Percentiles rank a stretch among this genome's conserved stretches.
phyloP scores from a whole-genome alignment of 2,797 vertebrate genomes.

The Luscinia megarhynchos region DNA sequence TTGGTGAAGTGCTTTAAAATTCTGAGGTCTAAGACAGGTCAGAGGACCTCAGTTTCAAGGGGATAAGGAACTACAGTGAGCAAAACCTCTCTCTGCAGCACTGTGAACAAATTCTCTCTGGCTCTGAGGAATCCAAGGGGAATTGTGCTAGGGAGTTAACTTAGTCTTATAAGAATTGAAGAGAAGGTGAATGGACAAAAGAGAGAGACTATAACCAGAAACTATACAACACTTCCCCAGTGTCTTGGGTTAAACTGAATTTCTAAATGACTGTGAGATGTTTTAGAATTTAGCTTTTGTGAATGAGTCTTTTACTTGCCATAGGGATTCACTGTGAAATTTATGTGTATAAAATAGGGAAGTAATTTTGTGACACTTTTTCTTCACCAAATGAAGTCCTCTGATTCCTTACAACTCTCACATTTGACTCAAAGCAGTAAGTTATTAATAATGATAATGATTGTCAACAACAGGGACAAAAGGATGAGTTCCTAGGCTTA shows the following conservation, averaged over 20 bases:
- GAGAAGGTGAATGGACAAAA: background rate
- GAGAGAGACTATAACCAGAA: background rate
- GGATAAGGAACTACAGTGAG: background rate
- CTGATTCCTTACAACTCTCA: background rate
- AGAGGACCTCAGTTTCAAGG: background rate
- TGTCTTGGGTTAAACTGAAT: background rate
- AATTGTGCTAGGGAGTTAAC: background rate
- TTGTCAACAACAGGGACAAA: background rate
- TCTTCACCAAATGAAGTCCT: background rate
- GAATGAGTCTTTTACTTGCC: background rate
- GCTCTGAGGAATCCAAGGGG: background rate
- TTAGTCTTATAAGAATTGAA: background rate
- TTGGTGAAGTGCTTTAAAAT: background rate
- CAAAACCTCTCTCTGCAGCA: background rate
- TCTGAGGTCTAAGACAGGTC: background rate
- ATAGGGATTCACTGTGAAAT: background rate
- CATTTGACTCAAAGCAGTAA: background rate
- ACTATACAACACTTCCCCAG: background rate
- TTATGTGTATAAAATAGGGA: background rate
- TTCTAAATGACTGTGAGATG: background rate
- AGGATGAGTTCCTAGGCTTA: background rate
- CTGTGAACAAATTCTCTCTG: background rate
- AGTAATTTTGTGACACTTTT: background rate
- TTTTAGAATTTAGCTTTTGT: background rate
- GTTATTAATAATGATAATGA: background rate